These are phyloP conservation scores for Antidorcas marsupialis DNA, from an alignment of 2,113 vertebrate genomes.

Conservation along the genomic window DNA sequence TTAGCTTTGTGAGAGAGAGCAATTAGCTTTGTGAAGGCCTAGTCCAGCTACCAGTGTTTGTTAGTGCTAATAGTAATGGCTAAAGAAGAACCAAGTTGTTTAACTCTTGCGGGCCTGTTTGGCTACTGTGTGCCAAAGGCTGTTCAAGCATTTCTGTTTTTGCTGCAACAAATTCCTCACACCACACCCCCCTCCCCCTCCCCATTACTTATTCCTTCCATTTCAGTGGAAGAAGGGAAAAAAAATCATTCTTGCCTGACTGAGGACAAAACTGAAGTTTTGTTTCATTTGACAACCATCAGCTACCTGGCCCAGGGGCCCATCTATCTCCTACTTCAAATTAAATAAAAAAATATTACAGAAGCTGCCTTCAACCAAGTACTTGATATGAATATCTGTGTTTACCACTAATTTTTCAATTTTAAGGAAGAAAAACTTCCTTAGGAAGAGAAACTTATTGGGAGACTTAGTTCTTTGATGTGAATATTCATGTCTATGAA, in stretches of 20 bases:
- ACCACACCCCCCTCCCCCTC: accelerated
- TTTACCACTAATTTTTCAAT: neutral
- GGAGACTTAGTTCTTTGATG: neutral
- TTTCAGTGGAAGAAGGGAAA: neutral
- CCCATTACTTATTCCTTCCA: neutral
- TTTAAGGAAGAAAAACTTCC: neutral
- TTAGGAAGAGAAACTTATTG: neutral
- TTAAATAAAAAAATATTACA: neutral
- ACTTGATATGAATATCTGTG: neutral
- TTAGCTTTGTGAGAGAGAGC: neutral
- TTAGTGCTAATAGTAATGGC: neutral
- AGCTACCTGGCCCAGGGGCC: neutral
- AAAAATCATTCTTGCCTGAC: neutral
- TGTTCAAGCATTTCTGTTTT: neutral
- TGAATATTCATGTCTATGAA: neutral
- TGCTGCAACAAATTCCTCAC: neutral
- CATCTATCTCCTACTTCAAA: neutral
- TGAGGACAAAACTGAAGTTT: neutral
- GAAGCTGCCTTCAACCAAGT: neutral
- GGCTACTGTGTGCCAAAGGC: neutral
- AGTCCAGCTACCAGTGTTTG: neutral
- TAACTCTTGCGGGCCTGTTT: neutral
- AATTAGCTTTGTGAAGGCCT: neutral
- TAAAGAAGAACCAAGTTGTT: neutral
- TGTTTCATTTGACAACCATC: neutral